Base-by-base conservation (phyloP, 1,140 invertebrate genomes). In the Cherax quadricarinatus region DNA sequence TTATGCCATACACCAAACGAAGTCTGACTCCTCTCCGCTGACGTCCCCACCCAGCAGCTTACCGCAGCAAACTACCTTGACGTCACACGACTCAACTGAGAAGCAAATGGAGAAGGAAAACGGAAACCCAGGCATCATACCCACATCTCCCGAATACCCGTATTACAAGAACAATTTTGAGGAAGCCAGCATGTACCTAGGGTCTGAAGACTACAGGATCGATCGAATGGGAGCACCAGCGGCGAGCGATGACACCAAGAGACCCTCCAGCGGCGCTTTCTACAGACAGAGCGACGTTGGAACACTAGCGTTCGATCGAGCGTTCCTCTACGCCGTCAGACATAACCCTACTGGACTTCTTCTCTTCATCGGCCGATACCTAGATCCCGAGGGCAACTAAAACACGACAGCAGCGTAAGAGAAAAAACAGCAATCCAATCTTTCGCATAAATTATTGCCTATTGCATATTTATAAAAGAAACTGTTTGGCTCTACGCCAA, bases 291-390 rank as follows among this genome's bases (percentile, higher is more conserved):
- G 57, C 48, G 51, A 88, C 30, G 66, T 81, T 0, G 86, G 91
- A 66, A 92, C 88, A 16, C 73, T 93, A n/a, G 93, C 92, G 12
- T 94, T 92, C 70, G 92, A 94, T 57, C 78, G 93, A 24, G 93
- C 93, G 49, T 94, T 94, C 84, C 82, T 94, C 48, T 94, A 94
- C 89, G 93, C 85, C n/a, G 89, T 94, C 81, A 91, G 93, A 70
- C 93, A 94, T 86, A 94, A 94, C 24, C 93, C 93, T 1, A 93
- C 93, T 48, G 93, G 93, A 18, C 78, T 94, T 2, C 62, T 94
- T 66, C 81, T 94, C 10, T 92, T 88, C 75, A 66, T 94, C 9
- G 93, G 93, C n/a, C 62, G 92, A 21, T 94, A 94, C 41, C 86
- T 94, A 6, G 89, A 94, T 16, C 93, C 93, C 6, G 90, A 91